Base-by-base conservation (phyloP, 1,140 invertebrate genomes). In the Drosophila gunungcola region DNA sequence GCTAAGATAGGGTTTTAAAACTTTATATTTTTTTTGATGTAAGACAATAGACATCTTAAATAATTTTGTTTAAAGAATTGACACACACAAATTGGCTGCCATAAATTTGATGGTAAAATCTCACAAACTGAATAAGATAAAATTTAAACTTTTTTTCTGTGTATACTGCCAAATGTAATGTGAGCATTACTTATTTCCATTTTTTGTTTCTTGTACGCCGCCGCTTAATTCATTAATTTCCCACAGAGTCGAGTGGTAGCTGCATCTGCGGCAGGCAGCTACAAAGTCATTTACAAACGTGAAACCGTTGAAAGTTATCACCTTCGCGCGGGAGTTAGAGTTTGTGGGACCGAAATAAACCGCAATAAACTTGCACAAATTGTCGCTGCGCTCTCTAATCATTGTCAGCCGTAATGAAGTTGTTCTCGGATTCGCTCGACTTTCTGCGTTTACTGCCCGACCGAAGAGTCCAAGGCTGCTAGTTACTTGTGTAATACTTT, bases 271-370 rank as follows among this genome's bases (percentile, higher is more conserved):
- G 48, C 48, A 69, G 54, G 25, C 36, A 39, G 38, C 78, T 55
- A 46, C 78, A 64, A 76, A 78, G 74, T 77, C 79, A 86, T 86
- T 86, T 78, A 73, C 78, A 67, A 88, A 88, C 73, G 83, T 86
- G 83, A 83, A 89, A 89, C 83, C 83, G 83, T 88, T 88, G 83
- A 88, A 88, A 88, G 83, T 88, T 88, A 88, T 88, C 83, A 89
- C 83, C 84, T 82, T 73, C 34, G 51, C 60, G 79, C 54, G 58
- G 76, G 51, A 70, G 65, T 78, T 80, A 67, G 51, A 70, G 29
- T 32, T 83, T 83, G 73, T 61, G 80, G 73, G 43, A 72, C 60
- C 64, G 61, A 65, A 65, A 58, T 53, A 36, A 45, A 48, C 80
- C 75, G 80, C 57, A 74, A 63, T 74, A 73, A 74, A 73, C 70